Evolutionary conservation across 1,140 invertebrate species (phyloP).

Genomic region (Ditylenchus dipsaci): DNA sequence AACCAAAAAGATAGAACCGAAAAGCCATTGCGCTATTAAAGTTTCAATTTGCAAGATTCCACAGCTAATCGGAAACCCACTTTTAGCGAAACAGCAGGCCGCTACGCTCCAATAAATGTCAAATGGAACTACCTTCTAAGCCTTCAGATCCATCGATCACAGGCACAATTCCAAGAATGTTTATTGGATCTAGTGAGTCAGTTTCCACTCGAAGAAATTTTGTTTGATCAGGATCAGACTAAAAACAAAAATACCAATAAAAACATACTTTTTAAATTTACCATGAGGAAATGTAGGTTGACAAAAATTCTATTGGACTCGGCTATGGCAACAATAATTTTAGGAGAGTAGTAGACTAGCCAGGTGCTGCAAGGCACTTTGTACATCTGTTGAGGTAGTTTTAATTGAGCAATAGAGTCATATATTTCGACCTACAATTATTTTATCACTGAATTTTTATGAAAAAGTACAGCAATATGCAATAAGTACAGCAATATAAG

Average conservation of each 20-base stretch:
- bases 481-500: no score
- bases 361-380: background rate
- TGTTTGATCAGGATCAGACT: background rate
- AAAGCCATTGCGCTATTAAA: no score
- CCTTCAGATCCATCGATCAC: conserved; percentile 2
- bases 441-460: background rate
- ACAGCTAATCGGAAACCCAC: no score
- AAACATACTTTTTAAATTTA: background rate
- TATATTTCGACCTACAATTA: background rate
- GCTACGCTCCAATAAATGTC: no score
- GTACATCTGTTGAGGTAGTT: background rate
- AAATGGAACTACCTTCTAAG: background rate
- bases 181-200: background rate
- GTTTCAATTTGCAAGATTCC: no score
- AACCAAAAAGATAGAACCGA: no score
- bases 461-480: no score
- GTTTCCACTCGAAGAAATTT: background rate
- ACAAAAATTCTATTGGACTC: background rate
- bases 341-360: background rate
- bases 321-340: background rate
- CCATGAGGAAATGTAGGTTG: background rate
- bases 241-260: conserved; percentile 1
- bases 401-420: background rate
- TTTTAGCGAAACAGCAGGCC: no score
- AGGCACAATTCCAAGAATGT: conserved; percentile 23